Evolutionary conservation across 2,888 invertebrate species (phyloP).

Genomic region (Tenthredo notha): DNA sequence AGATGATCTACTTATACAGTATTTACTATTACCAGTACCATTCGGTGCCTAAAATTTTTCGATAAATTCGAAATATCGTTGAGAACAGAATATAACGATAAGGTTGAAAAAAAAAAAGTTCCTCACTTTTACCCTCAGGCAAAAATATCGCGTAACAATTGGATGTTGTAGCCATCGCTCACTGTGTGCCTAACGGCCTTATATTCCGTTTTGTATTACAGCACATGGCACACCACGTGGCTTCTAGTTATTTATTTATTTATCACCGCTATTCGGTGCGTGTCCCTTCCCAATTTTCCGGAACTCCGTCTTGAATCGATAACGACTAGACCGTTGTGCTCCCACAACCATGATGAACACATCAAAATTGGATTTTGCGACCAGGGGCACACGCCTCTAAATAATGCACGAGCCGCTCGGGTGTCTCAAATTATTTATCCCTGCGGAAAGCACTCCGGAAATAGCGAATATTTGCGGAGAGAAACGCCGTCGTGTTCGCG

Average conservation of each 20-base stretch:
- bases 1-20: neutral
- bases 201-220: slow-evolving; percentile 35
- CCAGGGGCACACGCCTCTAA: slow-evolving; percentile 41
- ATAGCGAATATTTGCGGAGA: slow-evolving; percentile 37
- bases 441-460: slow-evolving; percentile 50
- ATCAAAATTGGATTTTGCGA: slow-evolving; percentile 54
- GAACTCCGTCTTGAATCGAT: slow-evolving; percentile 53
- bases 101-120: neutral
- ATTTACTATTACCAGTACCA: neutral
- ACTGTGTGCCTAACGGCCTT: slow-evolving; percentile 33
- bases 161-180: slow-evolving; percentile 38
- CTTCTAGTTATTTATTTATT: slow-evolving; percentile 51
- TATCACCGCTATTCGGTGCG: slow-evolving; percentile 53
- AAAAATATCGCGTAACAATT: neutral
- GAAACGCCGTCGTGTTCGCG: neutral
- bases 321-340: slow-evolving; percentile 50
- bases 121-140: neutral
- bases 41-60: neutral
- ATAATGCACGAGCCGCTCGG: slow-evolving; percentile 48
- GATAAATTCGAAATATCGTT: neutral
- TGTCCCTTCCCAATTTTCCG: slow-evolving; percentile 53
- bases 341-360: slow-evolving; percentile 52
- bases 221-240: slow-evolving; percentile 53
- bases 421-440: slow-evolving; percentile 50
- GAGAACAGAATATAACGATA: neutral